These are phyloP conservation scores for Eremophila alpestris DNA, from an alignment of 2,797 vertebrate genomes.

Conservation along the genomic window DNA sequence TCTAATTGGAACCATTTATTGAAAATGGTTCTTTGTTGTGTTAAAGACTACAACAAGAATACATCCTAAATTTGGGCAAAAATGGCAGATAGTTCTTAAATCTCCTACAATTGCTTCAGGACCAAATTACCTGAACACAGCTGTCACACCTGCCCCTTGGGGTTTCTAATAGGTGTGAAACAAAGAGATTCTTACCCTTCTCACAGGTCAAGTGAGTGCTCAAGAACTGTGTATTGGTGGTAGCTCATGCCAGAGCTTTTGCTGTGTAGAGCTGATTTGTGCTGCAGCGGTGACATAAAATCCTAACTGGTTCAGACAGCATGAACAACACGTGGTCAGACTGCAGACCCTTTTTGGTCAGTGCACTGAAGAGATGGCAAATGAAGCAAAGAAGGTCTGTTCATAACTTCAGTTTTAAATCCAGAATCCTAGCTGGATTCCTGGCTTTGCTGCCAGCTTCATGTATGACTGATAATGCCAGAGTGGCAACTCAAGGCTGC, in stretches of 20 bases:
- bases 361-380: background rate
- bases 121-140: background rate
- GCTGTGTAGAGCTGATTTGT: background rate
- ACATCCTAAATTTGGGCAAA: background rate
- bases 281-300: background rate
- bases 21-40: background rate
- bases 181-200: background rate
- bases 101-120: background rate
- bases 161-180: background rate
- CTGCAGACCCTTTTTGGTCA: background rate
- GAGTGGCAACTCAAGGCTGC: background rate
- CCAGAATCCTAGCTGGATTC: background rate
- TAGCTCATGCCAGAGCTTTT: background rate
- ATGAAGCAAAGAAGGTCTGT: background rate
- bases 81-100: background rate
- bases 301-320: background rate
- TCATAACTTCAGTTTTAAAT: background rate
- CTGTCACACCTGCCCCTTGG: background rate
- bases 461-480: background rate
- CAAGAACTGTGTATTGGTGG: background rate
- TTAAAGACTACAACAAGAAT: background rate
- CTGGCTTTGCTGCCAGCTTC: background rate
- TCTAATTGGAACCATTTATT: background rate
- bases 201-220: background rate
- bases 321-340: rapidly evolving